Evolutionary conservation across 1,140 invertebrate species (phyloP).

Genomic region (Coptotermes formosanus): DNA sequence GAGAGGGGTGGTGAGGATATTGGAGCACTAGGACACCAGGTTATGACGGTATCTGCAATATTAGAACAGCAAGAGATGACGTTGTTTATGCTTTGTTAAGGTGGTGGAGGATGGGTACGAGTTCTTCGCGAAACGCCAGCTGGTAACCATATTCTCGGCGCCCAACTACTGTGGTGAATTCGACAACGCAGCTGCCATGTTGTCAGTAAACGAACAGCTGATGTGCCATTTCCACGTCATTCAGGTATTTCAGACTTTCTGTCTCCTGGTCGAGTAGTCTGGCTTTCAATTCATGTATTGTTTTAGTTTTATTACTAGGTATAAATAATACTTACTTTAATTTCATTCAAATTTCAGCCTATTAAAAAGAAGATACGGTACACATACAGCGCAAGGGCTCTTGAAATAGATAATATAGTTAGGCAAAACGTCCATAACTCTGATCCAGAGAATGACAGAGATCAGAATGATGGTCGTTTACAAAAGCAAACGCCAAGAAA

Average conservation of each 20-base stretch:
- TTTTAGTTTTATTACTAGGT: background rate
- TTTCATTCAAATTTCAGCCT: background rate
- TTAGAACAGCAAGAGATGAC: no score
- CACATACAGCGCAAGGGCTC: background rate
- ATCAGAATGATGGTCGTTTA: no score
- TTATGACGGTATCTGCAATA: no score
- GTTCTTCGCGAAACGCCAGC: conserved; percentile 57
- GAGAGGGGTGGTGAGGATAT: no score
- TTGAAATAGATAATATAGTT: background rate
- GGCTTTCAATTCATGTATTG: background rate
- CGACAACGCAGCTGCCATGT: background rate
- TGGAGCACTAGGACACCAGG: no score
- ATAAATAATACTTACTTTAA: background rate
- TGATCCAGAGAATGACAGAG: no score
- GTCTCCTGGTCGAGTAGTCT: background rate
- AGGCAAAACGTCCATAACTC: background rate
- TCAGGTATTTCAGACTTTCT: background rate
- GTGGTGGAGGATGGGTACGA: conserved; percentile 63
- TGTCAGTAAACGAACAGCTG: background rate
- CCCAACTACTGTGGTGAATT: background rate
- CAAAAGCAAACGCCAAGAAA: background rate
- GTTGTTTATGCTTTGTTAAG: conserved; percentile 37
- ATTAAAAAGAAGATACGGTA: background rate
- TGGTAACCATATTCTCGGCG: conserved; percentile 36
- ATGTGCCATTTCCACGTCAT: background rate